Percentiles rank a stretch among this genome's conserved stretches.
These are phyloP conservation scores for Numenius arquata DNA, from an alignment of 2,113 vertebrate genomes.

Conservation along the genomic window DNA sequence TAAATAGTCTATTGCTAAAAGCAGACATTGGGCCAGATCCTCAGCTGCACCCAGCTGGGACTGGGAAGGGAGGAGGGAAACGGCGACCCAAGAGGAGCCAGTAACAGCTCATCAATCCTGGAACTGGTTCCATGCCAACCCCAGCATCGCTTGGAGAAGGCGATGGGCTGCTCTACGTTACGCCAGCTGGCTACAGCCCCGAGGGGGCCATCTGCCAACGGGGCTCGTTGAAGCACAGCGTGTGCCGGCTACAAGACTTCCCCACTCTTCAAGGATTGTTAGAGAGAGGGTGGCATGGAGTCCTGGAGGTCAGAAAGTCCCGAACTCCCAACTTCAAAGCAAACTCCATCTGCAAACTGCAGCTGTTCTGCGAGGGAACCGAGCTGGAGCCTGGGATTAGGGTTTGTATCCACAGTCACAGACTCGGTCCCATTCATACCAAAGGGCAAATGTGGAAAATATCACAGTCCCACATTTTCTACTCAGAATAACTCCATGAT, in stretches of 20 bases:
- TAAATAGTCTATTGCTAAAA: not conserved
- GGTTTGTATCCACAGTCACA: not conserved
- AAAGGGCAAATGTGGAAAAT: constrained; percentile 3
- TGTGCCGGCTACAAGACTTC: not conserved
- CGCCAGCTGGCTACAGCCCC: constrained; percentile 29
- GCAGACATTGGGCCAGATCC: constrained; percentile 11
- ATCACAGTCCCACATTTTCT: not conserved
- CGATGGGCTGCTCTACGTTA: not conserved
- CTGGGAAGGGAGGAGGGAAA: not conserved
- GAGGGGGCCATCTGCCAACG: not conserved
- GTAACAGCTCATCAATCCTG: constrained; percentile 50
- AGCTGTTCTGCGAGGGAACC: not conserved
- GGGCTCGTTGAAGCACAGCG: not conserved
- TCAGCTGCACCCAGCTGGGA: constrained; percentile 56
- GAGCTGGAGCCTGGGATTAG: not conserved
- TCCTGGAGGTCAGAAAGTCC: not conserved
- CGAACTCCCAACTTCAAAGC: constrained; percentile 30
- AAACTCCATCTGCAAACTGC: constrained; percentile 17
- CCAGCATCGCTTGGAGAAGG: not conserved
- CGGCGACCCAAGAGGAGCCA: constrained; percentile 4
- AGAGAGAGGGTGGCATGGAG: not conserved
- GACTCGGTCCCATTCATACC: not conserved
- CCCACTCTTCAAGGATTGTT: not conserved
- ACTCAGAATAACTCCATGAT: not conserved
- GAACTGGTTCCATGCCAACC: constrained; percentile 17